A percentile compares a stretch with the other conserved stretches of the same genome.
Conservation (phyloP, 2,113 vertebrate species). For the Hippoglossus stenolepis region DNA sequence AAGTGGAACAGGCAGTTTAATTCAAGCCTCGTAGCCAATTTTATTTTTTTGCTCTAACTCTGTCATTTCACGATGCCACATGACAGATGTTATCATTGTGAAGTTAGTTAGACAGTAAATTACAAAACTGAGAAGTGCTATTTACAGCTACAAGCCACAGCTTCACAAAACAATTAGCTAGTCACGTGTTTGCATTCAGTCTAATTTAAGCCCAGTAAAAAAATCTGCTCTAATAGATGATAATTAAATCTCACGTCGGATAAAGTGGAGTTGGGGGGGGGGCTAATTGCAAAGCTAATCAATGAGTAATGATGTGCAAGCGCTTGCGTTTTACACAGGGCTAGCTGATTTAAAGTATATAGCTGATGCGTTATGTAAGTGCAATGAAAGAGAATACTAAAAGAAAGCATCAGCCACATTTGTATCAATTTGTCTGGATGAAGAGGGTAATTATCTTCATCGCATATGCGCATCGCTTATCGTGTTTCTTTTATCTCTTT, state of each 20-base stretch:
- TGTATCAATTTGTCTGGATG: conserved; percentile 8
- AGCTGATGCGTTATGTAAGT: conserved; percentile 1
- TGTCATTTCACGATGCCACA: neutral
- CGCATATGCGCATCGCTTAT: neutral
- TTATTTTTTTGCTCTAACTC: neutral
- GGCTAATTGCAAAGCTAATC: conserved; percentile 6
- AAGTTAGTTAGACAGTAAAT: conserved; percentile 1
- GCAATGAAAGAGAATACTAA: conserved; percentile 9
- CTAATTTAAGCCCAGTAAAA: neutral
- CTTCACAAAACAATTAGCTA: neutral
- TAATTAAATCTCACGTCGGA: neutral
- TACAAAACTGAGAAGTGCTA: neutral
- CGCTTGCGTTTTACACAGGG: neutral
- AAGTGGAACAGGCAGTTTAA: neutral
- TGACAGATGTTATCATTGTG: neutral
- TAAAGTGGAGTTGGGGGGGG: neutral
- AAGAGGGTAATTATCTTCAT: conserved; percentile 34
- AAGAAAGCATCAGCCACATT: neutral
- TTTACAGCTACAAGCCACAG: conserved; percentile 11
- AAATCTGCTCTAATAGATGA: conserved; percentile 2
- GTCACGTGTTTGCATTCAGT: neutral
- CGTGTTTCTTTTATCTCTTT: conserved; percentile 16
- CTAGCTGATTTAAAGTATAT: neutral
- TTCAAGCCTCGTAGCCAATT: neutral
- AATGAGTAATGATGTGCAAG: conserved; percentile 4